Evolutionary conservation across 1,140 invertebrate species (phyloP), one percentile per base, ranked within the genome.

Genomic region (Phocides pigmalion): DNA sequence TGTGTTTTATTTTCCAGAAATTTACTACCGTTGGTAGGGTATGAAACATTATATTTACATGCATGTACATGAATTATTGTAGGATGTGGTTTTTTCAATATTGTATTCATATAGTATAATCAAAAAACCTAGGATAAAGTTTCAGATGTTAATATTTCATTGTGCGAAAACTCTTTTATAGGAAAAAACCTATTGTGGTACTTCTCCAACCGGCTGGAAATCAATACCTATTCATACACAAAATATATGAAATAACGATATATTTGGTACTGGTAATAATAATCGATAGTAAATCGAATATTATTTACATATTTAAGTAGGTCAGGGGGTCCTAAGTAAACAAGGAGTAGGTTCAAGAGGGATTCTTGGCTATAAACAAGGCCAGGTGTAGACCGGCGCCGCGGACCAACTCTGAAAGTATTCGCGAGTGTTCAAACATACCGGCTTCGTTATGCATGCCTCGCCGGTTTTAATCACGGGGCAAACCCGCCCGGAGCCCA

Each of bases 391-490:
- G n/a, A 47, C 42, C 28, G 25, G 25, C 54, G 42, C 42, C 42
- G 25, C 16, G 25, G 56, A 41, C 59, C 58, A 69, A 89, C 76
- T 89, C 81, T 66, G 78, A 82, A 88, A 89, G 81, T 90, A 89
- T 88, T 86, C 76, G 72, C 66, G 66, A 78, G 75, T 80, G 84
- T 79, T 79, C 84, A 88, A 89, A 89, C 81, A 87, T 79, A 84
- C 79, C 74, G 70, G n/a, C n/a, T n/a, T 32, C 83, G 84, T 90
- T 87, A 84, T 81, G 79, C 79, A 87, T 88, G 88, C 85, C 79
- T 87, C 79, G 84, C 72, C 78, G 85, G 72, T 74, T 88, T 88
- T 89, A 90, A 88, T 88, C 85, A 87, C 73, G 77, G 72, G 59
- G 68, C 78, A 68, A 76, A 76, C 72, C 66, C 69, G 81, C 85